These are phyloP conservation scores for Oncopodura yosiiana DNA, from an alignment of 1,140 invertebrate species.

Conservation along the genomic window DNA sequence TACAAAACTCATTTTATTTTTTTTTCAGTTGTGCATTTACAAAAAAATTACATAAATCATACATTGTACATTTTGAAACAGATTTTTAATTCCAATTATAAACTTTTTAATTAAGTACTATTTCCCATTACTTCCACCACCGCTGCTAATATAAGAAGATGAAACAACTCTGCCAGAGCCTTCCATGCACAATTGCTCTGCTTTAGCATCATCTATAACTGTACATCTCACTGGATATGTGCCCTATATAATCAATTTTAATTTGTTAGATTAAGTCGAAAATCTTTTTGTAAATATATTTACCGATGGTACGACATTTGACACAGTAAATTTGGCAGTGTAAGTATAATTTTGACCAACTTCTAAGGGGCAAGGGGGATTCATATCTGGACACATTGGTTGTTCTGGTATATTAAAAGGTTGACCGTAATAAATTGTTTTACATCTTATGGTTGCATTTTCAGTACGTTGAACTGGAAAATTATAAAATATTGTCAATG, in stretches of 20 bases:
- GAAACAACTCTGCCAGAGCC: constrained; percentile 3
- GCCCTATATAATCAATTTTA: not conserved
- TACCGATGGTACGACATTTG: constrained; percentile 4
- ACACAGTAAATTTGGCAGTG: not conserved
- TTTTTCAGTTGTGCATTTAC: no score
- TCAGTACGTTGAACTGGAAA: not conserved
- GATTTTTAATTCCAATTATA: no score
- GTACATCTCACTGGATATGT: constrained; percentile 3
- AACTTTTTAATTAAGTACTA: no score
- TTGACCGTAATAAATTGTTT: constrained; percentile 8
- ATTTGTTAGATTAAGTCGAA: not conserved
- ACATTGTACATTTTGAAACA: no score
- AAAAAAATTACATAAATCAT: no score
- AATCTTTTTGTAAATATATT: not conserved
- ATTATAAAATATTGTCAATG: not conserved
- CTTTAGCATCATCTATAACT: not conserved
- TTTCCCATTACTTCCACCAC: no score
- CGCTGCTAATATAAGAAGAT: no score
- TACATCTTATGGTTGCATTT: constrained; percentile 1
- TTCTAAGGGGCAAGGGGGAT: not conserved
- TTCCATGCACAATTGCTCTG: not conserved
- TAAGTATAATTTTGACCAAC: not conserved
- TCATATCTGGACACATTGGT: not conserved
- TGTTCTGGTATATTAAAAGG: not conserved
- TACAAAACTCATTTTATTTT: no score